A percentile compares a stretch with the other conserved stretches of the same genome.
These are phyloP conservation scores for Amniataba percoides DNA, from an alignment of 2,797 vertebrate genomes.

Conservation along the genomic window DNA sequence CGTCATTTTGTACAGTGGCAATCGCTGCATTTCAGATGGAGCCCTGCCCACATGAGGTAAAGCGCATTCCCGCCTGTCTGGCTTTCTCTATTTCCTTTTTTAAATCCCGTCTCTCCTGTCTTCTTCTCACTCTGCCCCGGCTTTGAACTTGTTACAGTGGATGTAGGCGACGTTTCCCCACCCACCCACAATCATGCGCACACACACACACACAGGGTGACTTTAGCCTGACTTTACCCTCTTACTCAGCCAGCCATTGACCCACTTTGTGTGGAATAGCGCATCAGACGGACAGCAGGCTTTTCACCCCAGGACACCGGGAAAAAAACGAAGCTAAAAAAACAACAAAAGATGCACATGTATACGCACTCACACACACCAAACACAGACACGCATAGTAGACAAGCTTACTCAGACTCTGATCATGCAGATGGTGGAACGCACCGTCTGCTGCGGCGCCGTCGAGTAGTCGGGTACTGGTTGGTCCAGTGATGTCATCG, in stretches of 20 bases:
- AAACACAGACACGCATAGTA: neutral
- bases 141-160: constrained; percentile 66
- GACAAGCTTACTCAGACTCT: constrained; percentile 46
- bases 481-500: constrained; percentile 34
- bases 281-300: constrained; percentile 71
- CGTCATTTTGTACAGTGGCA: constrained; percentile 41
- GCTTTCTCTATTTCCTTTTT: constrained; percentile 51
- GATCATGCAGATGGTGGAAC: constrained; percentile 40
- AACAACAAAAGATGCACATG: constrained; percentile 62
- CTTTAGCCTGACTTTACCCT: constrained; percentile 75
- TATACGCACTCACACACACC: constrained; percentile 8
- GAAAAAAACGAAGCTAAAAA: constrained; percentile 65
- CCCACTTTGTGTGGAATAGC: constrained; percentile 73
- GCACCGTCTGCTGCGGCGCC: neutral
- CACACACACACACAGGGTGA: constrained; percentile 40
- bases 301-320: constrained; percentile 73
- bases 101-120: constrained; percentile 37
- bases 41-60: constrained; percentile 34
- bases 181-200: constrained; percentile 28
- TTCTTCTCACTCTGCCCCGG: constrained; percentile 55
- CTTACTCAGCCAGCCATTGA: constrained; percentile 75
- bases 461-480: constrained; percentile 4
- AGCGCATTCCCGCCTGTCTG: constrained; percentile 64
- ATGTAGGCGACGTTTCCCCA: constrained; percentile 38
- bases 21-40: constrained; percentile 23